These are phyloP conservation scores for Apogon talboti DNA, from an alignment of 2,797 vertebrate species.

Conservation along the genomic window DNA sequence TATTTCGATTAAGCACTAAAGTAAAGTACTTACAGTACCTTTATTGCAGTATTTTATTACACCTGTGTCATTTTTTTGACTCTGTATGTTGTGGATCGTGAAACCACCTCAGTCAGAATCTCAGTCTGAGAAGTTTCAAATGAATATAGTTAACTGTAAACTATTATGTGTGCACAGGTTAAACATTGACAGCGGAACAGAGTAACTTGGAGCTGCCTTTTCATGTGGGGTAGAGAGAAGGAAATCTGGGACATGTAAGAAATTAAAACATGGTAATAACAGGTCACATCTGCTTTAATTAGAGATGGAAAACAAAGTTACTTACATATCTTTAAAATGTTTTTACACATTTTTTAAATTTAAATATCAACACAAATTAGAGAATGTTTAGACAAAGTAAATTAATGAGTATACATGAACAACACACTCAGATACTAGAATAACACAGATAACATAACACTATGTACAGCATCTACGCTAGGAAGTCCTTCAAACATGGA, in stretches of 20 bases:
- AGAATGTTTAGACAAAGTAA: slow-evolving; percentile 1
- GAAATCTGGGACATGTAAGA: slow-evolving; percentile 19
- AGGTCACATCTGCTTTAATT: not conserved
- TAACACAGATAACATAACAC: not conserved
- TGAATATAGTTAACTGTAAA: not conserved
- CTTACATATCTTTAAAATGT: not conserved
- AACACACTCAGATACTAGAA: not conserved
- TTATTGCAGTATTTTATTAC: slow-evolving; percentile 2
- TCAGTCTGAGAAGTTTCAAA: slow-evolving; percentile 16
- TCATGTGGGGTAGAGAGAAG: not conserved
- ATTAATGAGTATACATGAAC: not conserved
- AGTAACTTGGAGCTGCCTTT: not conserved
- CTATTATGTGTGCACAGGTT: not conserved
- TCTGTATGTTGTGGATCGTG: slow-evolving; percentile 4
- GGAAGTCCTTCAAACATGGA: not conserved
- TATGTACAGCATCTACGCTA: not conserved
- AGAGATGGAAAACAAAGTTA: not conserved
- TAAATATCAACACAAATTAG: not conserved
- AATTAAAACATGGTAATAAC: not conserved
- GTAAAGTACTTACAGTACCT: not conserved
- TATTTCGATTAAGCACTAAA: not conserved
- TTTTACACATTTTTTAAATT: no score
- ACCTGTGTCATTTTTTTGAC: slow-evolving; percentile 14
- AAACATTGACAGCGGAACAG: not conserved
- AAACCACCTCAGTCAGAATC: slow-evolving; percentile 22